phyloP scores from a whole-genome alignment of 2,797 vertebrate species.

The Toxotes lorentzi region DNA sequence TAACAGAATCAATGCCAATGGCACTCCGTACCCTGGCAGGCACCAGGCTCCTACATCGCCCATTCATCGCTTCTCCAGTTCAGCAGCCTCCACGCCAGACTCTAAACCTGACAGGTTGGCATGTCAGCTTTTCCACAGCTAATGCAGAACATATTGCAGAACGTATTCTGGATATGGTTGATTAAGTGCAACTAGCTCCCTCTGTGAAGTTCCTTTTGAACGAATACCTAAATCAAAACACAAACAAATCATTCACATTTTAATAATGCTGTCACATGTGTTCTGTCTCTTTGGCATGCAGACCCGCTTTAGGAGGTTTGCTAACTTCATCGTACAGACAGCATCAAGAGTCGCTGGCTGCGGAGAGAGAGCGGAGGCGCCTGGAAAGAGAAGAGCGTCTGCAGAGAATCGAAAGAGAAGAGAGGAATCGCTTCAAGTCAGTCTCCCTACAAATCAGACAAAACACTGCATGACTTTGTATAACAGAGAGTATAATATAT shows the following conservation, averaged over 20 bases:
- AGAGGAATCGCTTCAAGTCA: constrained; percentile 96
- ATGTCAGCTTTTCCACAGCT: constrained; percentile 2
- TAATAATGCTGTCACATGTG: constrained; percentile 14
- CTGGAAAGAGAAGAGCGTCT: constrained; percentile 94
- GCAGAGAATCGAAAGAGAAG: constrained; percentile 95
- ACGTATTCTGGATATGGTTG: not conserved
- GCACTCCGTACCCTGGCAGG: constrained; percentile 82
- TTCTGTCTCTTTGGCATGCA: constrained; percentile 63
- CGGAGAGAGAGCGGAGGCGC: constrained; percentile 92
- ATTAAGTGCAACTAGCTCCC: constrained; percentile 1
- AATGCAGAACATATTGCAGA: not conserved
- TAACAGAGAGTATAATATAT: constrained; percentile 15
- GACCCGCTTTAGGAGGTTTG: constrained; percentile 89
- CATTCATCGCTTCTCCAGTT: constrained; percentile 74
- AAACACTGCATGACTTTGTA: constrained; percentile 14
- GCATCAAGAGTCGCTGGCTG: constrained; percentile 95
- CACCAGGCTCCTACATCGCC: constrained; percentile 81
- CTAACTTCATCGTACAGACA: constrained; percentile 95
- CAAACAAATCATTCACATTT: not conserved
- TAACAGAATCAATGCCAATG: constrained; percentile 85
- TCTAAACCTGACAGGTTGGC: constrained; percentile 89
- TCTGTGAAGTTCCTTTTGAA: constrained; percentile 17
- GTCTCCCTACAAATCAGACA: constrained; percentile 55
- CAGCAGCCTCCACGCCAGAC: constrained; percentile 83
- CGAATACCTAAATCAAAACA: constrained; percentile 24